A percentile compares a stretch with the other conserved stretches of the same genome.
These are phyloP conservation scores for Morinoia aosen DNA, from an alignment of 2,888 invertebrate genomes.

Conservation along the genomic window DNA sequence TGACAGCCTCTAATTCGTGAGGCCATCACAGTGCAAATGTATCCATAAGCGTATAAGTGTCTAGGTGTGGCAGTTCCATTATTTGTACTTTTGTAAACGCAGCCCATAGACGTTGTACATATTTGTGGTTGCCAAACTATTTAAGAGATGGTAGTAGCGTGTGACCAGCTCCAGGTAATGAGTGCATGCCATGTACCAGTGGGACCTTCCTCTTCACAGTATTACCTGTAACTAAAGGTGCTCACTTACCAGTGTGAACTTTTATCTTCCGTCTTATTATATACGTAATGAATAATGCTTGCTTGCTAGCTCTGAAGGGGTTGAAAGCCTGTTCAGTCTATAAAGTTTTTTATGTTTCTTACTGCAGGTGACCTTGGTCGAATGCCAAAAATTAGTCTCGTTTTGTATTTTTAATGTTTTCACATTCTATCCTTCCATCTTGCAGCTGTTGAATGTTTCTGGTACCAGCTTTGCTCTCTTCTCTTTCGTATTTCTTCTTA, in stretches of 20 bases:
- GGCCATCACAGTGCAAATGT: slow-evolving; percentile 29
- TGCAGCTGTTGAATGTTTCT: not conserved
- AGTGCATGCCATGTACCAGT: not conserved
- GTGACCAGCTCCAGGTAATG: not conserved
- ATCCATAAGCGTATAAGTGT: slow-evolving; percentile 2
- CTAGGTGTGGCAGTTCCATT: not conserved
- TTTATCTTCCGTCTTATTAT: not conserved
- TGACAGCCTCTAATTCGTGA: slow-evolving; percentile 72
- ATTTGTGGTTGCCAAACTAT: not conserved
- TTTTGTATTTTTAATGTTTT: not conserved
- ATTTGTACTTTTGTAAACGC: slow-evolving; percentile 23
- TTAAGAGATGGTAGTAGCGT: not conserved
- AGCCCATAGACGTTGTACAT: slow-evolving; percentile 7
- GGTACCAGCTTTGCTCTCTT: not conserved
- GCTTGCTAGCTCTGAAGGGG: not conserved
- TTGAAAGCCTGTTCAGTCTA: not conserved
- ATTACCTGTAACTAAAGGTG: not conserved
- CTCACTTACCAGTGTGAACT: not conserved
- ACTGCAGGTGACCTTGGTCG: not conserved
- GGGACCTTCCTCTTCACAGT: not conserved
- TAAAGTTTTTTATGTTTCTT: not conserved
- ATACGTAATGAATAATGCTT: not conserved
- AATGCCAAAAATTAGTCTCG: not conserved
- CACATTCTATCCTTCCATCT: not conserved
- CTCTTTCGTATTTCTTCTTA: not conserved